phyloP scores from a whole-genome alignment of 2,888 invertebrate genomes.

The Parnassius apollo region DNA sequence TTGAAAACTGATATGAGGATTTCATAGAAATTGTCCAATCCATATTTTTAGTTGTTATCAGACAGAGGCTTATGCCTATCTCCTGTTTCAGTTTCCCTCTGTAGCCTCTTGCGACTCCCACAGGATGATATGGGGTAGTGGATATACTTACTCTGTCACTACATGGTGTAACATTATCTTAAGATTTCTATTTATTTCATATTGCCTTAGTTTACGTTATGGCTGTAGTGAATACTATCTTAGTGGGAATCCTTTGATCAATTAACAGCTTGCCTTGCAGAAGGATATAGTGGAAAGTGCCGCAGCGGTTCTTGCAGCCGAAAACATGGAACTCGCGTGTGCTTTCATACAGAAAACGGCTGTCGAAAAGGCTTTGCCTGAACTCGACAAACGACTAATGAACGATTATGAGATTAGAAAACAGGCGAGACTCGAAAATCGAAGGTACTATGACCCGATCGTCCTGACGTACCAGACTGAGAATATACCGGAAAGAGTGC shows the following conservation, averaged over 20 bases:
- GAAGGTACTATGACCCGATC: slow-evolving; percentile 93
- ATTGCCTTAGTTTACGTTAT: not conserved
- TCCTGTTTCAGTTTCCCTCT: no score
- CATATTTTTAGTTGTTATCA: no score
- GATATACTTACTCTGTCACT: no score
- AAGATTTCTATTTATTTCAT: no score
- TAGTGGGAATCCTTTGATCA: slow-evolving; percentile 20
- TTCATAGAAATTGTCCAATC: no score
- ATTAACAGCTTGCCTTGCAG: slow-evolving; percentile 41
- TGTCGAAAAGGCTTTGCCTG: slow-evolving; percentile 97
- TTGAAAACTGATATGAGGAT: no score
- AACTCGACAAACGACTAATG: slow-evolving; percentile 95
- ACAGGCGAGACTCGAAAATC: slow-evolving; percentile 92
- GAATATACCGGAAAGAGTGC: slow-evolving; percentile 95
- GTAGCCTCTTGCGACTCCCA: no score
- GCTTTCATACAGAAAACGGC: slow-evolving; percentile 99
- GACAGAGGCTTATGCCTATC: no score
- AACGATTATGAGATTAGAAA: slow-evolving; percentile 95
- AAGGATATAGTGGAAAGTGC: slow-evolving; percentile 95
- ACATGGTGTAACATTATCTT: not conserved
- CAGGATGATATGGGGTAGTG: no score
- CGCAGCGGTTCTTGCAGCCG: slow-evolving; percentile 91
- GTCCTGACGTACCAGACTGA: slow-evolving; percentile 95
- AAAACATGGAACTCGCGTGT: slow-evolving; percentile 98
- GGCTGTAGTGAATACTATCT: not conserved